phyloP scores from a whole-genome alignment of 2,113 vertebrate species.

The Neotoma lepida region DNA sequence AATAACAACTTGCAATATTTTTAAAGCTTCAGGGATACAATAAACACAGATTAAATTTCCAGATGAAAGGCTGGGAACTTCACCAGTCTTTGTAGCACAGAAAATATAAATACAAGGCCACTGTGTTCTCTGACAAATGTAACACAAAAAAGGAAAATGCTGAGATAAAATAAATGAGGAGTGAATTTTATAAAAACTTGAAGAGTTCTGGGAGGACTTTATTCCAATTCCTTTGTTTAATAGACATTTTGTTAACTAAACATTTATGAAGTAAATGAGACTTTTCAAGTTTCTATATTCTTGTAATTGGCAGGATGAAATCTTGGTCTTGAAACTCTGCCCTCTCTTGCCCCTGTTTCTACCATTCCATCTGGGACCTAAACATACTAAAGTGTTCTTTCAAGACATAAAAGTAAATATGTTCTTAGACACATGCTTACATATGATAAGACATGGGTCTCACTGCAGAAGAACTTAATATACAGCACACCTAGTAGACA shows the following conservation, averaged over 20 bases:
- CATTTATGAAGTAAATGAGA: neutral
- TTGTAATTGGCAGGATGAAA: neutral
- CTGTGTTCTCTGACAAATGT: neutral
- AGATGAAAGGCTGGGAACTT: neutral
- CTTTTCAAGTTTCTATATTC: neutral
- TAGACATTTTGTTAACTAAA: neutral
- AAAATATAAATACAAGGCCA: neutral
- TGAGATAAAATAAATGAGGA: constrained; percentile 30
- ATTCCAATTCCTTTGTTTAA: neutral
- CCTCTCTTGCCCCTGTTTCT: neutral
- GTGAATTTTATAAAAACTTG: neutral
- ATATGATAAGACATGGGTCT: neutral
- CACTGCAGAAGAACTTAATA: neutral
- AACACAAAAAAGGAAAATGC: neutral
- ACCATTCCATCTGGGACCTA: neutral
- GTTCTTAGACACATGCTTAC: neutral
- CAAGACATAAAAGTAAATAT: neutral
- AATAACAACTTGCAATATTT: constrained; percentile 21
- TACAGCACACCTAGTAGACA: neutral
- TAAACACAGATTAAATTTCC: constrained; percentile 8
- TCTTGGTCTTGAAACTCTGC: neutral
- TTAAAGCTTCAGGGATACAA: neutral
- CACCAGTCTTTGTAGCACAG: neutral
- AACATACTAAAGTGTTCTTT: neutral
- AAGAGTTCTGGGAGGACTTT: neutral